Conservation (phyloP, 2,888 invertebrate genomes). For the Aethes cnicana region DNA sequence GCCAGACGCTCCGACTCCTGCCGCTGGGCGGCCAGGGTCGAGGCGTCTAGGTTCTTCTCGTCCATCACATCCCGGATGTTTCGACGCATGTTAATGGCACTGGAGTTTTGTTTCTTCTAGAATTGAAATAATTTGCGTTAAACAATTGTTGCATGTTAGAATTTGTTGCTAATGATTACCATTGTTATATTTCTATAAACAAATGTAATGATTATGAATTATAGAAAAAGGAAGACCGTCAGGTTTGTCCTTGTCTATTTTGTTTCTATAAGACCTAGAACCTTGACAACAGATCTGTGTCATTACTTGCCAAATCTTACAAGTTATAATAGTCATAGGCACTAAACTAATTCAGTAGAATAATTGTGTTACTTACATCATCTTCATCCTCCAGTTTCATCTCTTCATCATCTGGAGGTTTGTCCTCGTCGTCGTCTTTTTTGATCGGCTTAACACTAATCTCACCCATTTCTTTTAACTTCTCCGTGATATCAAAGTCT, state of each 20-base stretch:
- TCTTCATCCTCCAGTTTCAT: slow-evolving; percentile 69
- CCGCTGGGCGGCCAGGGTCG: slow-evolving; percentile 94
- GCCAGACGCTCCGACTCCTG: slow-evolving; percentile 95
- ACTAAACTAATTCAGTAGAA: no score
- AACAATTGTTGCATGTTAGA: no score
- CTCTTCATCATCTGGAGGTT: slow-evolving; percentile 46
- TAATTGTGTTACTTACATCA: slow-evolving; percentile 64
- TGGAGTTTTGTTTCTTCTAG: slow-evolving; percentile 70
- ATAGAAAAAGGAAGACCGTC: no score
- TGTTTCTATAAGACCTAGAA: no score
- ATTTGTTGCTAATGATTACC: no score
- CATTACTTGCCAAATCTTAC: no score
- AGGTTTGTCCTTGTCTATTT: no score
- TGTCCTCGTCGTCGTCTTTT: slow-evolving; percentile 52
- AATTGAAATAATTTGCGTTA: no score
- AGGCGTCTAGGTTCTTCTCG: slow-evolving; percentile 95
- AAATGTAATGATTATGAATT: no score
- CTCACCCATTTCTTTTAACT: slow-evolving; percentile 84
- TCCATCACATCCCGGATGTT: slow-evolving; percentile 97
- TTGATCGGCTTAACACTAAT: slow-evolving; percentile 74
- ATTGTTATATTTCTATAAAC: no score
- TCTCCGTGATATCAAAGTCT: slow-evolving; percentile 84
- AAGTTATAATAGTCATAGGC: no score
- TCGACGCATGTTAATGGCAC: slow-evolving; percentile 86
- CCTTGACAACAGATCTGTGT: no score